Percentiles rank a stretch among this genome's conserved stretches.
These are phyloP conservation scores for Idaea straminata DNA, from an alignment of 2,888 invertebrate species.

Conservation along the genomic window DNA sequence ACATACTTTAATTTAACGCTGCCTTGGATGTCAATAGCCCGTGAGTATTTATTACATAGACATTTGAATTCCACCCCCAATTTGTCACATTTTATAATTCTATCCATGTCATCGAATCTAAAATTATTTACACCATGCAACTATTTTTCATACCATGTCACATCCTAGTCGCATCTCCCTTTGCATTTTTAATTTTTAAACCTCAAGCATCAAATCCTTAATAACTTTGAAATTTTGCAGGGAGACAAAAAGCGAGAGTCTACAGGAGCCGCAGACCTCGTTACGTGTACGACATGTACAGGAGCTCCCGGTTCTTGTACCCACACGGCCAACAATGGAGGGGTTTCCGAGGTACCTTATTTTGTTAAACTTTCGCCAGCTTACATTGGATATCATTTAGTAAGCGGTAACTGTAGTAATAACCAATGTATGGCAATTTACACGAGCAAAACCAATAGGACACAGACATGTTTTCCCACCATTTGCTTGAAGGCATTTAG, in stretches of 20 bases:
- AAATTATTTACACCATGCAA: neutral
- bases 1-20: constrained; percentile 74
- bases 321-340: constrained; percentile 92
- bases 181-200: neutral
- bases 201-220: neutral
- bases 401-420: neutral
- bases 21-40: constrained; percentile 75
- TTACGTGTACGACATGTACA: constrained; percentile 89
- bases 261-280: constrained; percentile 89
- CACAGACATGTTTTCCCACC: neutral
- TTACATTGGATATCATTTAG: constrained; percentile 9
- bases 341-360: constrained; percentile 87
- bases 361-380: constrained; percentile 11
- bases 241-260: constrained; percentile 92
- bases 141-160: neutral
- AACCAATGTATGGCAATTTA: constrained; percentile 4
- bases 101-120: neutral
- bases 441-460: constrained; percentile 2
- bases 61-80: constrained; percentile 9
- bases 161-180: constrained; percentile 10
- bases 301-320: constrained; percentile 89
- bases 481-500: neutral
- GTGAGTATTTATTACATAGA: constrained; percentile 57
- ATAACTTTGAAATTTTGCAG: constrained; percentile 64
- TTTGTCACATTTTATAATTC: constrained; percentile 9